These are phyloP conservation scores for Pangasius mekongensis DNA, from an alignment of 2,797 vertebrate genomes.

Conservation along the genomic window DNA sequence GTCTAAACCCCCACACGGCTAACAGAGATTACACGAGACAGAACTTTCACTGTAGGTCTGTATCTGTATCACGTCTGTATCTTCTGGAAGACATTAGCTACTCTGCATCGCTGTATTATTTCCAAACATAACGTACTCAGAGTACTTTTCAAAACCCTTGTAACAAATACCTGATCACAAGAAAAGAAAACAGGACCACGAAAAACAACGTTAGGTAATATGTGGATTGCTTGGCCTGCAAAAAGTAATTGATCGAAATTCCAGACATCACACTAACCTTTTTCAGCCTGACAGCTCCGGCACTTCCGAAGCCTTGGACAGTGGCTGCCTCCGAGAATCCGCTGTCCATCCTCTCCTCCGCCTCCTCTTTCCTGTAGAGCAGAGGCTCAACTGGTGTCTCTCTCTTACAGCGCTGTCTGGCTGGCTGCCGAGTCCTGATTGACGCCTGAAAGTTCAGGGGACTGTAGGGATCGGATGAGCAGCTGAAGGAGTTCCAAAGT, in stretches of 20 bases:
- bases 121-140: not conserved
- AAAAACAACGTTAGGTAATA: not conserved
- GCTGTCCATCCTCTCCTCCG: slow-evolving; percentile 74
- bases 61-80: no score
- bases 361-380: slow-evolving; percentile 62
- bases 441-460: slow-evolving; percentile 87
- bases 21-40: not conserved
- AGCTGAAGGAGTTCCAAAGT: slow-evolving; percentile 87
- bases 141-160: not conserved
- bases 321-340: slow-evolving; percentile 69
- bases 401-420: not conserved
- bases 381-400: slow-evolving; percentile 43
- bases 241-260: not conserved
- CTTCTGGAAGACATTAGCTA: not conserved
- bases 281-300: slow-evolving; percentile 56
- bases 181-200: not conserved
- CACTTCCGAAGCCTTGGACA: slow-evolving; percentile 9
- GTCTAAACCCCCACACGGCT: not conserved
- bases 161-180: not conserved
- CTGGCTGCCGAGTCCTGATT: slow-evolving; percentile 58
- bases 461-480: slow-evolving; percentile 86
- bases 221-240: not conserved
- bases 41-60: not conserved
- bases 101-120: not conserved
- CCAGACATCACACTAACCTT: slow-evolving; percentile 67